Conservation (phyloP, 1,140 invertebrate species). For the Metaphire vulgaris region DNA sequence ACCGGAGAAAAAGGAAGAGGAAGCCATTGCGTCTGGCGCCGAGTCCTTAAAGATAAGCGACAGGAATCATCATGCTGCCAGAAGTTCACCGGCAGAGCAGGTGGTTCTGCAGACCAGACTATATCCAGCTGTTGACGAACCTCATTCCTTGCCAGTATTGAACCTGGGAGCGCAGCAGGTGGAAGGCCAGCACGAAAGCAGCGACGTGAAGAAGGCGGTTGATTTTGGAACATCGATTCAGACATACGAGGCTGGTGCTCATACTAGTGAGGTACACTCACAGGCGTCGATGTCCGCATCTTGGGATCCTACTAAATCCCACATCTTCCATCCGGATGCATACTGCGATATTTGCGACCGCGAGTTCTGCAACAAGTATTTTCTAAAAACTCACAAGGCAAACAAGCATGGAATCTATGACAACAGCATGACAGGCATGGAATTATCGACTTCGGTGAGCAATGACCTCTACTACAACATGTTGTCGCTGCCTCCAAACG, state of each 20-base stretch:
- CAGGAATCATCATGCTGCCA: neutral
- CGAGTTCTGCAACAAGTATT: constrained; percentile 96
- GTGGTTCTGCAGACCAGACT: neutral
- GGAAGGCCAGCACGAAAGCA: neutral
- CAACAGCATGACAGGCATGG: constrained; percentile 26
- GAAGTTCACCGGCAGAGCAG: neutral
- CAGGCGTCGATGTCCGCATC: constrained; percentile 9
- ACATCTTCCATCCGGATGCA: constrained; percentile 68
- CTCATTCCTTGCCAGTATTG: neutral
- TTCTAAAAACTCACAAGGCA: constrained; percentile 82
- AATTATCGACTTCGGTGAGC: neutral
- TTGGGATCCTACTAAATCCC: constrained; percentile 8
- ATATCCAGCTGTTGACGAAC: neutral
- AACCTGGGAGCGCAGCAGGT: neutral
- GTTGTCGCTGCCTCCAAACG: constrained; percentile 28
- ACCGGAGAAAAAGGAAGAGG: neutral
- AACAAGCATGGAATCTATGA: constrained; percentile 90
- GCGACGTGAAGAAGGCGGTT: neutral
- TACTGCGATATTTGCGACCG: constrained; percentile 90
- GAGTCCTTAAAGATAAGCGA: neutral
- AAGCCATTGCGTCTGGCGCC: neutral
- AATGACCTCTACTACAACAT: constrained; percentile 3
- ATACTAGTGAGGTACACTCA: neutral
- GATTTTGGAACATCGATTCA: neutral
- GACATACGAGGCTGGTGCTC: neutral